Percentiles rank a stretch among this genome's conserved stretches.
phyloP scores from a whole-genome alignment of 1,140 invertebrate species.

The Lerema accius region DNA sequence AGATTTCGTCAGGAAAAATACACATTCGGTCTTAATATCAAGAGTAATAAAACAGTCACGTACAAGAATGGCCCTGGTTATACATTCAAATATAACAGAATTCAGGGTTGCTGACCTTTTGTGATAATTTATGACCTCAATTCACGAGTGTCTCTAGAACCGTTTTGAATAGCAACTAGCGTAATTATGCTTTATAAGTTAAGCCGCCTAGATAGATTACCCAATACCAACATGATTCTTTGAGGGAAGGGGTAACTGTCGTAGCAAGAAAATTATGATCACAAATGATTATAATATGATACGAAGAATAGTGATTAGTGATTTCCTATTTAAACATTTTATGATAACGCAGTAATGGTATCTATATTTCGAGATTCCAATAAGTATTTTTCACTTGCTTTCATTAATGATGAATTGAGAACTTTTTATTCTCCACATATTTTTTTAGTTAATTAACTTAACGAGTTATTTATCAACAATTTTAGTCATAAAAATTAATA shows the following conservation, averaged over 20 bases:
- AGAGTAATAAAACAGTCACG: too few relatives aligned
- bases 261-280: not conserved
- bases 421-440: too few relatives aligned
- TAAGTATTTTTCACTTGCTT: too few relatives aligned
- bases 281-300: not conserved
- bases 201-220: not conserved
- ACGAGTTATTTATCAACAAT: not conserved
- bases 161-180: not conserved
- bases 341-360: too few relatives aligned
- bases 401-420: too few relatives aligned
- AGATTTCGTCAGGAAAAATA: too few relatives aligned
- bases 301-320: not conserved
- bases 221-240: too few relatives aligned
- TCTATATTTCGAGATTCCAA: too few relatives aligned
- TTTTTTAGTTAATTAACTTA: too few relatives aligned
- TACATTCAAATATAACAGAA: not conserved
- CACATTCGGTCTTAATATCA: too few relatives aligned
- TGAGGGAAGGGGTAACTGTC: not conserved
- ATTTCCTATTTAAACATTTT: too few relatives aligned
- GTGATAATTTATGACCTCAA: not conserved
- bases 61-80: too few relatives aligned
- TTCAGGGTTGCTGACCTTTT: not conserved
- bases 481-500: slow-evolving; percentile 1
- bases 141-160: not conserved
- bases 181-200: not conserved